Evolutionary conservation across 2,797 vertebrate genomes (phyloP).

Genomic region (Alcedo quadribrachys): DNA sequence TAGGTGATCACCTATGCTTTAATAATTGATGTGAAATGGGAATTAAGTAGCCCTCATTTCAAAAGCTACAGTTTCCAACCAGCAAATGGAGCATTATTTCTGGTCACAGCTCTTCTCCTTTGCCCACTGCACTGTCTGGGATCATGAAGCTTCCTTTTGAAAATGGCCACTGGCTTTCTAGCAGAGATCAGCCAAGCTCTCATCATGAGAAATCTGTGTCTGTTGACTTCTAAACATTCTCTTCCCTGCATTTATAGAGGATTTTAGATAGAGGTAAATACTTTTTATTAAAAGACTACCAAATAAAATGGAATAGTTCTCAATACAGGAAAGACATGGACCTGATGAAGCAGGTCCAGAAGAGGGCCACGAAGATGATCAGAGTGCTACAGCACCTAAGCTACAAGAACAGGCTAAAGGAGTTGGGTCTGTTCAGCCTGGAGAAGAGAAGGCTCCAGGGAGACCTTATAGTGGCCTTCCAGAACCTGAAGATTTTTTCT

Average conservation of each 20-base stretch:
- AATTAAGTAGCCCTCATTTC: conserved; percentile 17
- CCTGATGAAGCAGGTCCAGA: no score
- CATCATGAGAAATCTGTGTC: not conserved
- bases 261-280: not conserved
- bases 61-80: not conserved
- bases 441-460: no score
- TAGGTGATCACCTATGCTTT: conserved; percentile 9
- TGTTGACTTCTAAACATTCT: not conserved
- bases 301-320: not conserved
- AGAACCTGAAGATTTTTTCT: not conserved
- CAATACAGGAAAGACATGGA: no score
- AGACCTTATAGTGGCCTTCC: no score
- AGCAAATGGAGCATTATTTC: not conserved
- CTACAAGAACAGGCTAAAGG: no score
- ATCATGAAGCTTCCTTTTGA: not conserved
- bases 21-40: conserved; percentile 40
- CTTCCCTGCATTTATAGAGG: not conserved
- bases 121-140: not conserved
- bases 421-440: no score
- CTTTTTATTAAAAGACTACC: not conserved
- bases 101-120: not conserved
- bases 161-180: not conserved
- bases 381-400: no score
- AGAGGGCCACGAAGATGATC: no score
- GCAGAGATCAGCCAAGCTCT: not conserved